Conservation (phyloP, 1,140 invertebrate genomes). For the Pogonognathellus flavescens region DNA sequence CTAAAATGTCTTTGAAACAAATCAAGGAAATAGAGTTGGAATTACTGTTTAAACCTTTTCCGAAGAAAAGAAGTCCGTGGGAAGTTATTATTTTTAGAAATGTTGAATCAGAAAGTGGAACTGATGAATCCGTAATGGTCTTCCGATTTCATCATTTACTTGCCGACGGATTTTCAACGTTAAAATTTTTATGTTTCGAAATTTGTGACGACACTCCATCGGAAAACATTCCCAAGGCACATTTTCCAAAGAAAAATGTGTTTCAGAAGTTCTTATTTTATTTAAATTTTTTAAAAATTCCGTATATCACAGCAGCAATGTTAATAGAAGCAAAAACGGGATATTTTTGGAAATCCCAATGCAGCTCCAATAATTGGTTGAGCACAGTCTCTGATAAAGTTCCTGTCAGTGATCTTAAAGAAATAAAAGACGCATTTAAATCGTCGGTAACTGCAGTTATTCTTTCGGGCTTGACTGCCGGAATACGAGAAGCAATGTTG, state of each 20-base stretch:
- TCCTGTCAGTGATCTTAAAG: no score
- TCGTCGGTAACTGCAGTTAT: conserved; percentile 56
- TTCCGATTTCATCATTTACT: neutral
- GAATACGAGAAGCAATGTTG: conserved; percentile 61
- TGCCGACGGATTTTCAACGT: neutral
- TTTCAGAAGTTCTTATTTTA: neutral
- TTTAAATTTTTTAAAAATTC: neutral
- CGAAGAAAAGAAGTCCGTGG: neutral
- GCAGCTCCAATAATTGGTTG: conserved; percentile 57
- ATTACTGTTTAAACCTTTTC: neutral
- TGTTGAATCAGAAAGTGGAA: neutral
- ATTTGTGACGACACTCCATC: neutral
- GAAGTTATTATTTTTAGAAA: neutral
- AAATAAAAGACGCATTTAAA: conserved; percentile 52
- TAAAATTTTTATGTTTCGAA: neutral
- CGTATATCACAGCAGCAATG: conserved; percentile 34
- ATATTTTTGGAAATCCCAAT: no score
- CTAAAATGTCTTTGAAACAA: neutral
- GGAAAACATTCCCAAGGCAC: neutral
- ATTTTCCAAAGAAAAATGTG: neutral
- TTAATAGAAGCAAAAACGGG: no score
- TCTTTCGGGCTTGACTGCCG: conserved; percentile 53
- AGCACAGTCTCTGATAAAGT: conserved; percentile 1
- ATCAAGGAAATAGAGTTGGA: neutral
- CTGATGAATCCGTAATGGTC: neutral